Evolutionary conservation across 1,140 invertebrate genomes (phyloP).

Genomic region (Trachymyrmex septentrionalis): DNA sequence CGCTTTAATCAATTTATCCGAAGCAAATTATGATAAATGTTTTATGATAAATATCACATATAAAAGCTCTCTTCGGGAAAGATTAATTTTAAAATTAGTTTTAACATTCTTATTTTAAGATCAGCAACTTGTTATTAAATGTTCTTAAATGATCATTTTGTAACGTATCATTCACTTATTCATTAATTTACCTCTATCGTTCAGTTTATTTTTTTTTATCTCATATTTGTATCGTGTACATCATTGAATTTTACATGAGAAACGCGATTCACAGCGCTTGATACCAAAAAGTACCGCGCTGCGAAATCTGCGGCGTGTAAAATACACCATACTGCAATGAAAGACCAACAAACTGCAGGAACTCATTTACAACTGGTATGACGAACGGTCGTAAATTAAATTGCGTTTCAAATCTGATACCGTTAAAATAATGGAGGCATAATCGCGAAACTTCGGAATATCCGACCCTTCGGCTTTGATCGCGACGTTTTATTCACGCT

Average conservation of each 20-base stretch:
- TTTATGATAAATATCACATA: neutral
- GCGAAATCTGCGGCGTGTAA: conserved; percentile 35
- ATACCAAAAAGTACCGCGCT: conserved; percentile 3
- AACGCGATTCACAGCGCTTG: conserved; percentile 3
- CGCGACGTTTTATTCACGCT: conserved; percentile 53
- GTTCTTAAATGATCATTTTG: conserved; percentile 18
- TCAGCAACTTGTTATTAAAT: neutral
- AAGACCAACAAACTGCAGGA: conserved; percentile 32
- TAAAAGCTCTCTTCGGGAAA: neutral
- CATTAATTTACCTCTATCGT: neutral
- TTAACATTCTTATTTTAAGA: conserved; percentile 9
- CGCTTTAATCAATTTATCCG: neutral
- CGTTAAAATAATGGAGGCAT: conserved; percentile 45
- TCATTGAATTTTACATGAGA: conserved; percentile 39
- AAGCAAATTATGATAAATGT: neutral
- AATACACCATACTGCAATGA: conserved; percentile 24
- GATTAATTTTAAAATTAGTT: neutral
- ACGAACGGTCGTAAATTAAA: conserved; percentile 49
- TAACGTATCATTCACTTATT: neutral
- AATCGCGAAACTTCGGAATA: conserved; percentile 51
- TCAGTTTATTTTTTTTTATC: neutral
- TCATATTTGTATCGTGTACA: neutral
- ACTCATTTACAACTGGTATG: conserved; percentile 49
- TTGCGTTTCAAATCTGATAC: conserved; percentile 61
- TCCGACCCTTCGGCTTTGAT: neutral